These are phyloP conservation scores for Cephus spinipes DNA, from an alignment of 2,888 invertebrate genomes.

Conservation along the genomic window DNA sequence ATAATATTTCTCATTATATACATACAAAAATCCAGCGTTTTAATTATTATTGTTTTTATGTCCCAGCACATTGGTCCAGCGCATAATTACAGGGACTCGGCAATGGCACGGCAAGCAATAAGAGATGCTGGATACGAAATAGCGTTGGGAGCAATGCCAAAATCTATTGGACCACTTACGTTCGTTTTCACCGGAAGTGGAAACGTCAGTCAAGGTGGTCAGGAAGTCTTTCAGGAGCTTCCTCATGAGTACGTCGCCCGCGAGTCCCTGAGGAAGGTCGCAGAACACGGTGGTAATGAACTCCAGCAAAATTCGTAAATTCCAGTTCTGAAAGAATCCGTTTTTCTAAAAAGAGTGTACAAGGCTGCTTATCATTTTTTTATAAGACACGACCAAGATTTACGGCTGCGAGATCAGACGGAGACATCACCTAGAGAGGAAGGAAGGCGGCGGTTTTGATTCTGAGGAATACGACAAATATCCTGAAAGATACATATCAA, in stretches of 20 bases:
- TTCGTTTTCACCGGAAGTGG: slow-evolving; percentile 99
- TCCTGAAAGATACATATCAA: slow-evolving; percentile 95
- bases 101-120: slow-evolving; percentile 97
- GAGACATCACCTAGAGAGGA: slow-evolving; percentile 91
- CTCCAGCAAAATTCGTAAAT: not conserved
- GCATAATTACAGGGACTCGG: slow-evolving; percentile 97
- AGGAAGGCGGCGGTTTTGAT: slow-evolving; percentile 93
- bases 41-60: slow-evolving; percentile 12
- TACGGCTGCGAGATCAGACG: slow-evolving; percentile 97
- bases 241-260: slow-evolving; percentile 98
- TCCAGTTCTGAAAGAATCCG: too few species aligned
- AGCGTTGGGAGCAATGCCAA: slow-evolving; percentile 93
- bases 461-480: slow-evolving; percentile 90
- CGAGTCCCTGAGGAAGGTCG: slow-evolving; percentile 93
- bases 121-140: slow-evolving; percentile 99
- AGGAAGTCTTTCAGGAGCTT: slow-evolving; percentile 95
- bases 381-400: slow-evolving; percentile 88
- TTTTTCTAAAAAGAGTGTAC: not conserved
- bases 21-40: too few species aligned
- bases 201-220: slow-evolving; percentile 91
- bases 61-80: slow-evolving; percentile 94
- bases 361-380: slow-evolving; percentile 8
- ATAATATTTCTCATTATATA: not conserved
- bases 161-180: slow-evolving; percentile 96
- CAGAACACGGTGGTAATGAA: slow-evolving; percentile 90